These are phyloP conservation scores for Pristionchus japonicus DNA, from an alignment of 2,888 invertebrate genomes.

Conservation along the genomic window DNA sequence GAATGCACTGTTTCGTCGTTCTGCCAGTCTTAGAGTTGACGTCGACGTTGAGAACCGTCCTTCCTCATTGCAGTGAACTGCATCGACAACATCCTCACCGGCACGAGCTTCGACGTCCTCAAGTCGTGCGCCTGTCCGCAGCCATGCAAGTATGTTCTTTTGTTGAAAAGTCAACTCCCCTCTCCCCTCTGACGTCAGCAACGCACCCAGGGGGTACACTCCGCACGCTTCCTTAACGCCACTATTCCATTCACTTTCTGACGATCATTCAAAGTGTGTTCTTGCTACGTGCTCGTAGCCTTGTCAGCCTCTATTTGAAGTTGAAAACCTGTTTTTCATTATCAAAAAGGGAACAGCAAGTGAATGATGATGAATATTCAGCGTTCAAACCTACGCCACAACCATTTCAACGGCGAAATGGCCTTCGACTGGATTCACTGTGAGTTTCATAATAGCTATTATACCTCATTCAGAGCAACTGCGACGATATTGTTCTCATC, in stretches of 20 bases:
- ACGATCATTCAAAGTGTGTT: too few species aligned
- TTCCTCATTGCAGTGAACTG: constrained; percentile 57
- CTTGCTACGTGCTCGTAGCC: too few species aligned
- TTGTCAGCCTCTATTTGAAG: too few species aligned
- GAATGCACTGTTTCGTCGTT: too few species aligned
- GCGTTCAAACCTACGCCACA: constrained; percentile 66
- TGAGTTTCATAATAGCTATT: constrained; percentile 40
- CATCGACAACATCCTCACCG: constrained; percentile 56
- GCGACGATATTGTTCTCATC: too few species aligned
- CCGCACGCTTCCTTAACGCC: too few species aligned
- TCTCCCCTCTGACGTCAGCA: too few species aligned
- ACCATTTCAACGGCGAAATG: constrained; percentile 72
- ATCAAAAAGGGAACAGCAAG: neutral
- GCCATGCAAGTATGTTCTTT: constrained; percentile 72
- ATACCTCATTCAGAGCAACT: too few species aligned
- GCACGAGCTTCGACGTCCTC: constrained; percentile 60
- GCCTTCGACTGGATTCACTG: constrained; percentile 69
- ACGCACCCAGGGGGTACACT: too few species aligned
- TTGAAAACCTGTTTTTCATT: neutral
- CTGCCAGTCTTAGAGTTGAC: too few species aligned
- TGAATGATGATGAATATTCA: constrained; percentile 40
- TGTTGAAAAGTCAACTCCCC: too few species aligned
- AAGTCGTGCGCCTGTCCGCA: constrained; percentile 68
- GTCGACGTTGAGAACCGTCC: neutral
- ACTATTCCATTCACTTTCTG: too few species aligned